Evolutionary conservation across 2,113 vertebrate genomes (phyloP), one percentile per base, ranked within the genome.

Genomic region (Otis tarda): DNA sequence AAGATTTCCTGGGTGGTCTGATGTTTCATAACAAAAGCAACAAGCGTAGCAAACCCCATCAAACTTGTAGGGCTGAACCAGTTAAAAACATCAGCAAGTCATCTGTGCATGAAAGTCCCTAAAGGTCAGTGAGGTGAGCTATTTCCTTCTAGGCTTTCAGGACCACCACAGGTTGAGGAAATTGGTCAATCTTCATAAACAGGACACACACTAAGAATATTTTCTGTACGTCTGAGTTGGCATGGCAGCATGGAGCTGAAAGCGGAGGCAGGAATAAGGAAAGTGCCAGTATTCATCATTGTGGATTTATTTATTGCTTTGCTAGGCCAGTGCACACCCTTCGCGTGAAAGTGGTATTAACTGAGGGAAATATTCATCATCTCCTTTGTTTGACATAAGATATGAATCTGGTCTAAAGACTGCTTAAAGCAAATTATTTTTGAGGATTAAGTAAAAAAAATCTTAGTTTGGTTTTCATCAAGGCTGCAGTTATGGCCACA

Each of bases 31-130:
- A 89, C 59, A 80, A 76, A 94, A 83, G 83, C 86, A 94, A 85
- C 84, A 93, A 95, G 82, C 83, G 70, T 89, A 93, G 82, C 90
- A 95, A 90, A 95, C 89, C 94, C 93, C 91, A 95, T 94, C 91
- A 96, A 76, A 94, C 79, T 55, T 33, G 0, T 70, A 14, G 39
- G 83, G 75, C 59, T 76, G 64, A 84, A 64, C 70, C 65, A 88
- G 88, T 95, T 96, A 94, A 91, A 94, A 91, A 71, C 61, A 74
- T 64, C 77, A 91, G 65, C 71, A 73, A 94, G 59, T 90, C 87
- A 87, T 74, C 78, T 65, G 82, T 78, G 81, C 65, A 50, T 39
- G 61, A 0, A 84, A 76, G 71, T 76, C 70, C 49, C 59, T 84
- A 67, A 83, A 68, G 65, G 18, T 81, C 90, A 83, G 24, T 33